A percentile compares a stretch with the other conserved stretches of the same genome.
phyloP scores from a whole-genome alignment of 1,140 invertebrate genomes.

The Solen grandis region DNA sequence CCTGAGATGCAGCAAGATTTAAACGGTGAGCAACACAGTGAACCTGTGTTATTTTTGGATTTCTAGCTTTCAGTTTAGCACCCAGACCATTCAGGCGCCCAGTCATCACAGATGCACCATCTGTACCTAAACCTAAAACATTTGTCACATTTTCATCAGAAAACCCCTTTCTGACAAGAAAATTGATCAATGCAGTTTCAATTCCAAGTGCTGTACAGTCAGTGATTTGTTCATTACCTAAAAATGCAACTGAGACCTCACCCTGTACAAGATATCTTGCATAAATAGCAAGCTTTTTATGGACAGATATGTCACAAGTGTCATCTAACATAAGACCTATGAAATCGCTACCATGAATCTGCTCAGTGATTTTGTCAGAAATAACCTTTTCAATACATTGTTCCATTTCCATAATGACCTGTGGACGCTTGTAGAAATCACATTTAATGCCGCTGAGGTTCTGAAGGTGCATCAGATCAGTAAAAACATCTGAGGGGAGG shows the following conservation, averaged over 20 bases:
- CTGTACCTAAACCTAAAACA: background rate
- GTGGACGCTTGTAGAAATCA: no score
- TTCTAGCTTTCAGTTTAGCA: background rate
- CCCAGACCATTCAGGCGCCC: constrained; percentile 4
- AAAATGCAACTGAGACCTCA: background rate
- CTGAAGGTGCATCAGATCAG: no score
- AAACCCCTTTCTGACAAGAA: background rate
- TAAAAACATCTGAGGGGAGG: no score
- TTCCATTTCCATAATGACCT: no score
- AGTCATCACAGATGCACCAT: background rate
- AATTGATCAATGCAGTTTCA: background rate
- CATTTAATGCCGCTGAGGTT: no score
- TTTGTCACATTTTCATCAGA: background rate
- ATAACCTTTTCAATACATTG: no score
- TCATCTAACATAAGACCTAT: no score
- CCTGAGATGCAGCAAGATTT: constrained; percentile 15
- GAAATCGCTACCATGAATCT: no score
- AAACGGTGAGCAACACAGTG: constrained; percentile 9
- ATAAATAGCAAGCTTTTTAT: constrained; percentile 1
- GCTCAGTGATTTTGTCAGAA: no score
- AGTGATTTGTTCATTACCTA: background rate
- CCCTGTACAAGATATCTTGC: background rate
- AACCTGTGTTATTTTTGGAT: no score
- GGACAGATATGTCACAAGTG: background rate
- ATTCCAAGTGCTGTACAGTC: background rate